Evolutionary conservation across 92 coral and sea anemone genomes (phyloP), one percentile per base, ranked within the genome.

Genomic region (Phenganax stokvisi): DNA sequence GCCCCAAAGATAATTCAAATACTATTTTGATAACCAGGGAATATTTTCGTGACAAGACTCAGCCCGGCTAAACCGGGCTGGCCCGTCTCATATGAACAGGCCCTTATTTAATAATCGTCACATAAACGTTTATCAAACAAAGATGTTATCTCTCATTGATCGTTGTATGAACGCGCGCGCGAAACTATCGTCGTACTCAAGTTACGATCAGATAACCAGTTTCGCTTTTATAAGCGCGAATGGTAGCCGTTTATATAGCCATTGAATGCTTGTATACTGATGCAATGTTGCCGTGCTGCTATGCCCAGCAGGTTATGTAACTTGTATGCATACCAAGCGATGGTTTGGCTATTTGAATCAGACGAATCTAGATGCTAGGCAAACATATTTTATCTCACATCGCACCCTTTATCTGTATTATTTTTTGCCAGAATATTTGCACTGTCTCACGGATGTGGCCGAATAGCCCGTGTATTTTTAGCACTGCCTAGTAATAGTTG

Each of bases 81-180:
- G n/a, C n/a, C n/a, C n/a, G n/a, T n/a, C n/a, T n/a, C n/a, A n/a
- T n/a, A n/a, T n/a, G n/a, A n/a, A n/a, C n/a, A n/a, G n/a, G n/a
- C n/a, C n/a, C n/a, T 79, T 65, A 79, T 79, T 79, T 79, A 79
- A 79, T 79, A 64, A 79, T 79, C 62, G 44, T 12, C 64, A 75
- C 52, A 13, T 63, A 64, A 73, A 79, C 83, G 63, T 79, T 79
- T 79, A 68, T 79, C 83, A 79, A 64, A 47, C 69, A 54, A 12
- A 60, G 83, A 79, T 63, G 83, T 54, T 79, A 79, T 79, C 83
- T 79, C 74, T 79, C 56, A 62, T 30, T 78, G 82, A 78, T 59
- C 72, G 10, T 2, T 11, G 31, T 27, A 51, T 66, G 72, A 66
- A 51, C 31, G 72, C 31, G 47, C 73, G 53, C 73, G 53, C 73